Evolutionary conservation across 2,888 invertebrate genomes (phyloP).

Genomic region (Drosophila sordidula): DNA sequence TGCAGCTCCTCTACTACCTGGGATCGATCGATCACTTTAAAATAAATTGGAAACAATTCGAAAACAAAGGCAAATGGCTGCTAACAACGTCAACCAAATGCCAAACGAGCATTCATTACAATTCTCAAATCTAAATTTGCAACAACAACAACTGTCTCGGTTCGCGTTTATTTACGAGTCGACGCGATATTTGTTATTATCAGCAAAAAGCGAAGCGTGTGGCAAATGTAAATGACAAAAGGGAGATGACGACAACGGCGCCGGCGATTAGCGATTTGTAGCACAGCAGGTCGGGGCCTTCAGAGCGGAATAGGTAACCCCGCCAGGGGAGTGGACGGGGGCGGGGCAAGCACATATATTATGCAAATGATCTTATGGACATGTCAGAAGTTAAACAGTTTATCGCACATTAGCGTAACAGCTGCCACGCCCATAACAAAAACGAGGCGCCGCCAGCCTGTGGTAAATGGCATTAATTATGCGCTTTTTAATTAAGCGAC

Average conservation of each 20-base stretch:
- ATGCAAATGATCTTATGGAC: conserved; percentile 49
- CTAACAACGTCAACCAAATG: conserved; percentile 29
- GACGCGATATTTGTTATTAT: conserved; percentile 45
- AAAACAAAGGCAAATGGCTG: conserved; percentile 26
- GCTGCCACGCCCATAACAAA: conserved; percentile 34
- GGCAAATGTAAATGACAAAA: conserved; percentile 56
- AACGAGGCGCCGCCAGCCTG: conserved; percentile 12
- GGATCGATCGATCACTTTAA: conserved; percentile 16
- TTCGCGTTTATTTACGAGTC: conserved; percentile 43
- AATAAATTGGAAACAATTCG: conserved; percentile 1
- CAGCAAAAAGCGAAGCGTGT: conserved; percentile 41
- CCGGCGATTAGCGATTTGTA: conserved; percentile 24
- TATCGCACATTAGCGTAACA: conserved; percentile 43
- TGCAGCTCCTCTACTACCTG: background rate
- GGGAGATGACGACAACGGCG: background rate
- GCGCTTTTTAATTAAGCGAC: conserved; percentile 65
- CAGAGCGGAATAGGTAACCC: conserved; percentile 5
- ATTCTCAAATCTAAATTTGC: conserved; percentile 4
- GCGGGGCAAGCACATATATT: conserved; percentile 30
- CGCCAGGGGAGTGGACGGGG: conserved; percentile 1
- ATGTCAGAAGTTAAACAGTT: conserved; percentile 43
- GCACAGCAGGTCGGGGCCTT: conserved; percentile 13
- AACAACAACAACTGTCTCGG: conserved; percentile 7
- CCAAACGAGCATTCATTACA: conserved; percentile 36
- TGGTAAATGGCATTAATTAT: conserved; percentile 40